Evolutionary conservation across 2,113 vertebrate species (phyloP), one percentile per base, ranked within the genome.

Genomic region (Pollachius pollachius): DNA sequence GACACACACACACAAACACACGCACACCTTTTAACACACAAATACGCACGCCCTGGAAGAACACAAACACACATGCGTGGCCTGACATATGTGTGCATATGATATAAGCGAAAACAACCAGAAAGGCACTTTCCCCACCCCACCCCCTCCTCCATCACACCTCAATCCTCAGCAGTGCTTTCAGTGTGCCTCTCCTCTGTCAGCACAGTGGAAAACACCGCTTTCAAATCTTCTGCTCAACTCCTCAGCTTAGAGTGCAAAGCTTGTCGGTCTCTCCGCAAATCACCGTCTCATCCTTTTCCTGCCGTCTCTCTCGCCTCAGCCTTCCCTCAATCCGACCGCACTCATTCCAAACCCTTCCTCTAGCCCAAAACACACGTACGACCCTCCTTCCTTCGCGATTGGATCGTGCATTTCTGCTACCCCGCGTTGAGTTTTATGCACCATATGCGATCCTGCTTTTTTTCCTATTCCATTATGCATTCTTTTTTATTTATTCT

Each of bases 1-100:
- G 90, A 94, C 89, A 91, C 69, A 73, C 71, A 73, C 71, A 78
- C 91, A 89, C 90, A 87, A 89, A 81, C 79, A 83, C 27, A 72
- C 78, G 83, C 30, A 72, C 69, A 72, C 41, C n/a, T 21, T 67
- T 19, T 5, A 25, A 19, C 13, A 13, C 63, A 19, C 67, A 54
- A 16, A 54, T 19, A 54, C 48, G 18, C 34, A 58, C 13, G 30
- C 52, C 37, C 62, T n/a, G 41, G 2, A 64, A 11, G 62, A 3
- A 21, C 64, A 16, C 48, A 16, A 2, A 86, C 83, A 84, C 65
- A 25, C 15, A 13, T 57, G 54, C 15, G n/a, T 17, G 16, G 54
- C 12, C 5, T 13, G 68, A 19, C 16, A 67, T 72, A 6, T 16
- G 12, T 52, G 67, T 70, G 64, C 41, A 62, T 25, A 62, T 16